These are phyloP conservation scores for Machimus rusticus DNA, from an alignment of 2,888 invertebrate species.

Conservation along the genomic window DNA sequence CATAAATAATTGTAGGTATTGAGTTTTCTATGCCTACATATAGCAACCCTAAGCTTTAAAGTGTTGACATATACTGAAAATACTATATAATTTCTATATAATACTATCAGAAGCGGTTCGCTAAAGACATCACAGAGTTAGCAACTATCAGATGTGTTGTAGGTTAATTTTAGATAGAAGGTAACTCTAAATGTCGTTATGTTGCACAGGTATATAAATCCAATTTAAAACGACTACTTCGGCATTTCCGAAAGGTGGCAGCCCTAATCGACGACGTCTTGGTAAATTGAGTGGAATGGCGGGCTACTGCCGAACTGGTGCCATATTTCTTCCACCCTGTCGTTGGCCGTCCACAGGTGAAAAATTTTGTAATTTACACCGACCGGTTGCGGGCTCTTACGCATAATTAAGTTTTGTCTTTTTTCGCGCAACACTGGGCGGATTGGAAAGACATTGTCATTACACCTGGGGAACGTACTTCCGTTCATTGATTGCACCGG, in stretches of 20 bases:
- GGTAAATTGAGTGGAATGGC: background rate
- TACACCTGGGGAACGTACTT: slow-evolving; percentile 19
- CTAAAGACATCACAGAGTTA: too few relatives aligned
- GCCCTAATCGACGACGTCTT: too few relatives aligned
- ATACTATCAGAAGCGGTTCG: too few relatives aligned
- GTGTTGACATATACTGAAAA: too few relatives aligned
- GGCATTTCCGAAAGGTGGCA: background rate
- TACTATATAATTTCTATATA: too few relatives aligned
- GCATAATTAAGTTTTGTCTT: slow-evolving; percentile 33
- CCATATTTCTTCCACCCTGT: background rate
- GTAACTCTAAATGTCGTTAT: background rate
- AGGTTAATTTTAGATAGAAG: background rate
- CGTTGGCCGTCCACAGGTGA: background rate
- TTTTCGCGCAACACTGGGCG: background rate
- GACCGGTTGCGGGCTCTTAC: slow-evolving; percentile 10
- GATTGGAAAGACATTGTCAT: slow-evolving; percentile 20
- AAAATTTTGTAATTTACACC: slow-evolving; percentile 12
- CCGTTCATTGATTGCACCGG: slow-evolving; percentile 18
- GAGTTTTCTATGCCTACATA: too few relatives aligned
- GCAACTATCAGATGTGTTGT: too few relatives aligned
- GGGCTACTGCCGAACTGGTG: background rate
- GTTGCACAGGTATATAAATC: background rate
- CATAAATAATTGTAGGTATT: too few relatives aligned
- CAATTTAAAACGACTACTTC: background rate
- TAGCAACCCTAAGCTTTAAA: too few relatives aligned